phyloP scores from a whole-genome alignment of 2,888 invertebrate genomes.

The Cantharis lateralis region DNA sequence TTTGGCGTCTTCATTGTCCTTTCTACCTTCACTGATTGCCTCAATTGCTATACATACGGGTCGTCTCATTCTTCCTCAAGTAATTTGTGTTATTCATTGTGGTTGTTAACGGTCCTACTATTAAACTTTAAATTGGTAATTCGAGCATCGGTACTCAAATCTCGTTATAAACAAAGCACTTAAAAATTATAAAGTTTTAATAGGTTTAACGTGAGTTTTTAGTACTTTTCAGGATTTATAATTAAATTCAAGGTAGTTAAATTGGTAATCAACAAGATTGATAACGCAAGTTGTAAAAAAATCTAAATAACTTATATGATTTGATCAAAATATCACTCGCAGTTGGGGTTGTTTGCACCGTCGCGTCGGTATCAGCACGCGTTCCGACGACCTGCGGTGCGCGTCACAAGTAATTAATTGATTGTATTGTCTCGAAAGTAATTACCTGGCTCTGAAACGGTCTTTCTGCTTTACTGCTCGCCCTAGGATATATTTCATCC shows the following conservation, averaged over 20 bases:
- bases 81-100: conserved; percentile 29
- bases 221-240: conserved; percentile 3
- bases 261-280: neutral
- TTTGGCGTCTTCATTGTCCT: conserved; percentile 44
- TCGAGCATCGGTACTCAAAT: conserved; percentile 4
- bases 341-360: conserved; percentile 37
- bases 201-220: conserved; percentile 4
- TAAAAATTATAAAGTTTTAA: conserved; percentile 3
- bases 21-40: conserved; percentile 41
- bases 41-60: conserved; percentile 48
- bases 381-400: conserved; percentile 52
- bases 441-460: conserved; percentile 55
- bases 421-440: conserved; percentile 59
- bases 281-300: neutral
- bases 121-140: conserved; percentile 5
- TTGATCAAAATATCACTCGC: conserved; percentile 25
- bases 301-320: conserved; percentile 11
- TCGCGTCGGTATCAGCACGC: conserved; percentile 45
- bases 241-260: conserved; percentile 4
- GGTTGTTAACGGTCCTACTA: conserved; percentile 14
- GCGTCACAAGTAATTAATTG: conserved; percentile 58
- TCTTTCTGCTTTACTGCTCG: conserved; percentile 50
- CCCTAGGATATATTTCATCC: conserved; percentile 53
- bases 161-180: conserved; percentile 4
- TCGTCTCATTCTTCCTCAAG: conserved; percentile 28